Conservation (phyloP, 2,113 vertebrate species). For the Saguinus imperator region DNA sequence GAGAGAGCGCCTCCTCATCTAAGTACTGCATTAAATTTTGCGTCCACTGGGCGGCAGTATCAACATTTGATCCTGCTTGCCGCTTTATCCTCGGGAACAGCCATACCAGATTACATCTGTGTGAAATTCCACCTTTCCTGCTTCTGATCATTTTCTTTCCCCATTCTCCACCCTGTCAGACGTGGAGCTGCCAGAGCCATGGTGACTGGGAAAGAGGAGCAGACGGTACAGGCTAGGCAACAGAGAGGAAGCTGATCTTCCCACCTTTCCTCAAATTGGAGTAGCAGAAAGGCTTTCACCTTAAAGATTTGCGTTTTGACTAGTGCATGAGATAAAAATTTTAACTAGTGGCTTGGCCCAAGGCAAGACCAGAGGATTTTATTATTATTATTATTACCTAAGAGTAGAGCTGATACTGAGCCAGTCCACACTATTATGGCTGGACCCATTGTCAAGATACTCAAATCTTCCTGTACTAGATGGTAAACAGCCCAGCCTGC, state of each 20-base stretch:
- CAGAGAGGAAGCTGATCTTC: not conserved
- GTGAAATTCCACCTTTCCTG: not conserved
- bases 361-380: not conserved
- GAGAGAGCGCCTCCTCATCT: not conserved
- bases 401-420: not conserved
- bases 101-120: not conserved
- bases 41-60: slow-evolving; percentile 54
- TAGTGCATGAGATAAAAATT: not conserved
- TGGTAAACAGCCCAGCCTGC: not conserved
- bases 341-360: not conserved
- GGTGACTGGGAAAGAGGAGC: too few relatives aligned
- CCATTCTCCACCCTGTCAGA: fast-evolving
- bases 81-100: not conserved
- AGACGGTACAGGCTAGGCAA: not conserved
- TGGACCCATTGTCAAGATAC: not conserved
- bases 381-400: not conserved
- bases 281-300: not conserved
- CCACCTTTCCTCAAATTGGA: not conserved
- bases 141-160: not conserved
- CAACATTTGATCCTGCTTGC: not conserved
- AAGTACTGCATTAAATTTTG: not conserved
- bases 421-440: not conserved
- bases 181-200: not conserved
- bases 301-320: not conserved
- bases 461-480: not conserved